These are phyloP conservation scores for Cephus nigrinus DNA, from an alignment of 2,888 invertebrate genomes.

Conservation along the genomic window DNA sequence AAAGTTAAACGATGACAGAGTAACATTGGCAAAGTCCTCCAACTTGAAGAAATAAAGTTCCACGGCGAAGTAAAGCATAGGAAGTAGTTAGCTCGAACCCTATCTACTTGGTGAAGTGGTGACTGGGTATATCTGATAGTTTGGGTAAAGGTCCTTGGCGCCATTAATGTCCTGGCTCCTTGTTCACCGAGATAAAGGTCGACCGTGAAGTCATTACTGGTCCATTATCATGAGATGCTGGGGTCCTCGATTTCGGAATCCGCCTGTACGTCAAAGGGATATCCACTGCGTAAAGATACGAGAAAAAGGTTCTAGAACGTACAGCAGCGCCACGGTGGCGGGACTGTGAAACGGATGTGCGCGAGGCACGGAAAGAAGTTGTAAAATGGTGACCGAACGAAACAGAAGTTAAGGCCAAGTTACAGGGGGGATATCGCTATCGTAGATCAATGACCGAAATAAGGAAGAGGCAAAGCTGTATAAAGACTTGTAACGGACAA, in stretches of 20 bases:
- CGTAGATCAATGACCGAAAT: not conserved
- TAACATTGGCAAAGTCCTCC: not conserved
- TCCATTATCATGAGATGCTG: not conserved
- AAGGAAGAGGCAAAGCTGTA: not conserved
- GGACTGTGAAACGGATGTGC: slow-evolving; percentile 3
- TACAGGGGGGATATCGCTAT: not conserved
- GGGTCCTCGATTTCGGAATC: not conserved
- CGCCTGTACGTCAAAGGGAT: slow-evolving; percentile 1
- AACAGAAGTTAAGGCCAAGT: not conserved
- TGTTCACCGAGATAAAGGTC: slow-evolving; percentile 5
- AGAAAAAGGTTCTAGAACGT: not conserved
- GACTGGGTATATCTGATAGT: not conserved
- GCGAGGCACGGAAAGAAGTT: not conserved
- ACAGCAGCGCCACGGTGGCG: not conserved
- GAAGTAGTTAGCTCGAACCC: not conserved
- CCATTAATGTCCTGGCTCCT: not conserved
- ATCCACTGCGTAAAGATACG: slow-evolving; percentile 1
- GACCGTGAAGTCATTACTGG: not conserved
- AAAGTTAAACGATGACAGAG: not conserved
- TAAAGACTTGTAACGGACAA: slow-evolving; percentile 12
- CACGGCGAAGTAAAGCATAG: not conserved
- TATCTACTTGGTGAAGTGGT: not conserved
- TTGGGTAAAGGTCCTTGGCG: not conserved
- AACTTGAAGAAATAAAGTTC: not conserved
- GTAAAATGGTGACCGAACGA: not conserved